phyloP scores from a whole-genome alignment of 1,140 invertebrate species.

The Ips nitidus region DNA sequence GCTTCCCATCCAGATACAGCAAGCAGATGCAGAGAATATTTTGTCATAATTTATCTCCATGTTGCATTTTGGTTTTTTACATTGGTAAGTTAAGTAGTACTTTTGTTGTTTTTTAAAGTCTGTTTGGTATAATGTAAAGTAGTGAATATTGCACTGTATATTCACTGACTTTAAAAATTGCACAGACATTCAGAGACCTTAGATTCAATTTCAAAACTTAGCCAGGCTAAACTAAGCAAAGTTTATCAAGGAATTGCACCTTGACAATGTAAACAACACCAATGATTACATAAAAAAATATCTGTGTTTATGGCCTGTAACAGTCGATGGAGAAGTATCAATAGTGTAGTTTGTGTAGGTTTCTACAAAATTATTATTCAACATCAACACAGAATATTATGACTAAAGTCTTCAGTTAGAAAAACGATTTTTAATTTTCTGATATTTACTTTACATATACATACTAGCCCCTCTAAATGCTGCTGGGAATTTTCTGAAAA shows the following conservation, averaged over 20 bases:
- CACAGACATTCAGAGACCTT: neutral
- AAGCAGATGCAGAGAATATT: constrained; percentile 65
- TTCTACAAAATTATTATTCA: too few relatives aligned
- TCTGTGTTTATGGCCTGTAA: neutral
- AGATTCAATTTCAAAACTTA: neutral
- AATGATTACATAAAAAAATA: neutral
- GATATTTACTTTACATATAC: too few relatives aligned
- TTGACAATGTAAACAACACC: neutral
- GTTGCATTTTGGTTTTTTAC: constrained; percentile 64
- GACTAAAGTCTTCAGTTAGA: too few relatives aligned
- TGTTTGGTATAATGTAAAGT: neutral
- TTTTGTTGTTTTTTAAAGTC: neutral
- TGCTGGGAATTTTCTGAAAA: too few relatives aligned
- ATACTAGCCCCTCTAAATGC: too few relatives aligned
- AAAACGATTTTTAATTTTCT: too few relatives aligned
- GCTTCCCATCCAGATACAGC: constrained; percentile 57
- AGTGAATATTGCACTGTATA: neutral
- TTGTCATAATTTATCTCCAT: constrained; percentile 65
- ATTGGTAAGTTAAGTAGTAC: constrained; percentile 52
- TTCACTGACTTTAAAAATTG: neutral
- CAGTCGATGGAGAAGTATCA: neutral
- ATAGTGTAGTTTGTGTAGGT: neutral
- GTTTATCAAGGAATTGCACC: neutral
- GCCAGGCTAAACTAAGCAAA: neutral
- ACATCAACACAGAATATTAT: too few relatives aligned